Base-by-base conservation (phyloP, 2,113 vertebrate species). In the Lepus timidus region DNA sequence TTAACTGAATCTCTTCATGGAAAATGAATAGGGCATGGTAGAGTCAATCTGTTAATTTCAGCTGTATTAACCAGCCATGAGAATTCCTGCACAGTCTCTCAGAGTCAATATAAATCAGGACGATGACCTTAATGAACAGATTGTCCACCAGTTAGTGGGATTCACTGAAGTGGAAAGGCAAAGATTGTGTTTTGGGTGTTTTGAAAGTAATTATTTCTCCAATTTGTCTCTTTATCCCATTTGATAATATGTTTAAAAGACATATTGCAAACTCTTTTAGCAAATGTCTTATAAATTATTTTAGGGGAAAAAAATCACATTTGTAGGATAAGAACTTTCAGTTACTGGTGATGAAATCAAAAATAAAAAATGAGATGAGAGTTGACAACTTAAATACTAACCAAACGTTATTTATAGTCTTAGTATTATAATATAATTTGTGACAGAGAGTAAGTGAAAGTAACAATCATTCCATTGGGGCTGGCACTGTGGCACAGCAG, bases 41-140 rank as follows among this genome's bases (percentile, higher is more conserved):
- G 85, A 97, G 96, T 96, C 96, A 97, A 94, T 95, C 94, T 96
- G 96, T 95, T 97, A 93, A 97, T 96, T 97, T 97, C n/a, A 70
- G 82, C 90, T 88, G n/a, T 95, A 95, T 95, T 97, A 96, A 95
- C 85, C 70, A 93, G 88, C 68, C 88, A 27, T 33, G 75, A 80
- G 91, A 88, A 85, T 92, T 82, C 44, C 73, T 74, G 82, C 70
- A 90, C 81, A 51, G 49, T 49, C 85, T 92, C 87, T 95, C 90
- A 65, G 55, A 88, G 75, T 92, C 95, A 92, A 74, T 90, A 92
- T 96, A 67, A 91, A 93, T 96, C 92, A 95, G 85, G 23, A 90
- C 1, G 9, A 89, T 88, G 88, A 96, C 94, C 93, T 88, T 91
- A 95, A 92, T 90, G 85, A 95, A 82, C 82, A 92, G 68, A 82